Evolutionary conservation across 2,113 vertebrate genomes (phyloP).

Genomic region (Pituophis catenifer): DNA sequence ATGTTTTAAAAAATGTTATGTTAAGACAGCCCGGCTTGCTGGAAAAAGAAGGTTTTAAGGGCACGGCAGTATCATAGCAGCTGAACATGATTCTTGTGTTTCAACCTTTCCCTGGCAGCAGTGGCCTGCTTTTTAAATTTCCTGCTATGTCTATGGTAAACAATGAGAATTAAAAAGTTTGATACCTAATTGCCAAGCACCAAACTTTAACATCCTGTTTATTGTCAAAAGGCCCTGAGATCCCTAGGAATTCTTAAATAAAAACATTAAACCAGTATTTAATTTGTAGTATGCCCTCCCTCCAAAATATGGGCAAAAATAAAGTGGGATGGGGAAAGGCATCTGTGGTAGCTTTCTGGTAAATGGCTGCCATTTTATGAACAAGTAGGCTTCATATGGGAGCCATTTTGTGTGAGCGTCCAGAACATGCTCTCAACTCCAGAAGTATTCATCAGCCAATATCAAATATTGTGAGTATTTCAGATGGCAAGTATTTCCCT

Average conservation of each 20-base stretch:
- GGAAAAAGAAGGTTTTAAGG: too few relatives aligned
- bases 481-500: not conserved
- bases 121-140: not conserved
- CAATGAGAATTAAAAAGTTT: not conserved
- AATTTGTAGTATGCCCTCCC: not conserved
- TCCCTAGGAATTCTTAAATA: not conserved
- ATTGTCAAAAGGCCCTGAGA: not conserved
- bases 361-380: not conserved
- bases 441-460: not conserved
- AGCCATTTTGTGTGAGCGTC: not conserved
- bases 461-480: not conserved
- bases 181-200: not conserved
- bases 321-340: not conserved
- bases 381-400: not conserved
- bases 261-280: not conserved
- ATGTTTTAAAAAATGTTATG: too few relatives aligned
- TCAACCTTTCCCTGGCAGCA: not conserved
- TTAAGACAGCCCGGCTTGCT: too few relatives aligned
- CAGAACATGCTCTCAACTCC: not conserved
- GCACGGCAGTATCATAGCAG: too few relatives aligned
- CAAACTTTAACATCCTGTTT: not conserved
- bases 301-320: not conserved
- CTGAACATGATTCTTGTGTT: too few relatives aligned
- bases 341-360: not conserved
- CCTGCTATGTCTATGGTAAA: not conserved